Base-by-base conservation (phyloP, 2,797 vertebrate genomes). In the Paedocypris micromegethes region DNA sequence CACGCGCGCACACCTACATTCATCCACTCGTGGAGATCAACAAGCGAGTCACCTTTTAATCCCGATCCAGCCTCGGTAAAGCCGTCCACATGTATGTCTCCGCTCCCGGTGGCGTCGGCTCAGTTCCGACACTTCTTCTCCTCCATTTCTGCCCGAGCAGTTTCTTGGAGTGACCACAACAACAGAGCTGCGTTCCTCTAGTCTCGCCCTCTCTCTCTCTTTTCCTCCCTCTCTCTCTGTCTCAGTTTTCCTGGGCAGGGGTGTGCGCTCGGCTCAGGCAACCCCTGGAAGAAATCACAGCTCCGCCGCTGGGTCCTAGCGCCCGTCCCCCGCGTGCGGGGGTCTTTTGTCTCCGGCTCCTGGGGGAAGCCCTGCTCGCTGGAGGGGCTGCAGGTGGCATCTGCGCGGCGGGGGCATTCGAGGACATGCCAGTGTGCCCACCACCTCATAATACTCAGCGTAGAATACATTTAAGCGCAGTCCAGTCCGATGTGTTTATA, bases 41-140 rank as follows among this genome's bases (percentile, higher is more conserved):
- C 75, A 67, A 67, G 75, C 80, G 82, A 87, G 85, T 93, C 91
- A 93, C 92, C 92, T 93, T 85, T 88, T 86, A 85, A 85, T 92
- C 88, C 87, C 83, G 80, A 62, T 76, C 78, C 77, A 81, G 81
- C 86, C 80, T 83, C 81, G 84, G 80, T 78, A 75, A 87, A 79
- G 81, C 83, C 79, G 85, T 86, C 86, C 86, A 86, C 73, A 70
- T 73, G 68, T 72, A 73, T 66, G 54, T 81, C 78, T 75, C 75
- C 74, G 70, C 76, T 79, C 81, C 79, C 78, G 80, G 80, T 79
- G 81, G 78, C 75, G 75, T 80, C 82, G 84, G 86, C 88, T 91
- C 89, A 93, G 82, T 91, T 88, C 81, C 82, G 81, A 81, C 78
- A 81, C 80, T 77, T 82, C 78, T 83, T 79, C 79, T 82, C 83